These are phyloP conservation scores for Phania funesta DNA, from an alignment of 2,888 invertebrate genomes.

Conservation along the genomic window DNA sequence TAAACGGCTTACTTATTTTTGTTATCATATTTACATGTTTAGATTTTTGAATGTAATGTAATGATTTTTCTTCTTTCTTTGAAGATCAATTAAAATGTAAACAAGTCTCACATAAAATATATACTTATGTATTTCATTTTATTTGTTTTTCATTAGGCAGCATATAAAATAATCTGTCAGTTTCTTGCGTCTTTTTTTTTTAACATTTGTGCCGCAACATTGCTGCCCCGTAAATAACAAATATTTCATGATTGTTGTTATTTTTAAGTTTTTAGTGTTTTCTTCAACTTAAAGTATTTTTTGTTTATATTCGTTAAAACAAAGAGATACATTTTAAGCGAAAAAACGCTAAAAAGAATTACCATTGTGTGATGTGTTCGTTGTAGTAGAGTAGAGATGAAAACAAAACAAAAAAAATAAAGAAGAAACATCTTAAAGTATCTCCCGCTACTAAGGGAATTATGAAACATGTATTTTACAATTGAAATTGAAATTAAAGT, in stretches of 20 bases:
- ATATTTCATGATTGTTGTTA: constrained; percentile 33
- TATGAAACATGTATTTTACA: constrained; percentile 51
- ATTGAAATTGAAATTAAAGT: constrained; percentile 13
- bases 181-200: not conserved
- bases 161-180: too few species aligned
- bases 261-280: constrained; percentile 14
- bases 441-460: constrained; percentile 47
- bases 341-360: constrained; percentile 33
- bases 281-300: not conserved
- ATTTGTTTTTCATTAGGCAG: too few species aligned
- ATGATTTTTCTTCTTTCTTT: too few species aligned
- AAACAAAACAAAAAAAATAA: constrained; percentile 5
- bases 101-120: too few species aligned
- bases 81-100: too few species aligned
- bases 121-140: too few species aligned
- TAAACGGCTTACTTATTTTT: too few species aligned
- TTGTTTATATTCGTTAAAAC: constrained; percentile 31
- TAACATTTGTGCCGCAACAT: constrained; percentile 26
- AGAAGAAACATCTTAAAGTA: constrained; percentile 24
- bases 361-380: not conserved
- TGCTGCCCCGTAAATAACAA: constrained; percentile 55
- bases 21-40: too few species aligned
- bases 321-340: constrained; percentile 23
- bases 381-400: not conserved
- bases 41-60: too few species aligned